phyloP scores from a whole-genome alignment of 2,113 vertebrate species.

The Fukomys damarensis region DNA sequence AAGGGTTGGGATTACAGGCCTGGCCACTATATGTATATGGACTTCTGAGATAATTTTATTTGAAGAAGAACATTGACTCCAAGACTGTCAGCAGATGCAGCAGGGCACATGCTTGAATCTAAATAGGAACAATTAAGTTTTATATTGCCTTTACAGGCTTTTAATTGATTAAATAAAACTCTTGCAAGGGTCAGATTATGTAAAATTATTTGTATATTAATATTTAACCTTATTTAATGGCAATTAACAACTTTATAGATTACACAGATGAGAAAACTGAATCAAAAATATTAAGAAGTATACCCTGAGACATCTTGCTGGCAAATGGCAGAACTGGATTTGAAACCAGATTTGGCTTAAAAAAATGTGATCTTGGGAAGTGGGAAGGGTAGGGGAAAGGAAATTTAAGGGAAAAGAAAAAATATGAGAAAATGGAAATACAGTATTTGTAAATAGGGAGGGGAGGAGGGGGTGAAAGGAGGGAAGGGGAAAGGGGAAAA shows the following conservation, averaged over 20 bases:
- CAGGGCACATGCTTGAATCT: background rate
- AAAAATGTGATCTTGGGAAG: too few species aligned
- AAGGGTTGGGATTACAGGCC: background rate
- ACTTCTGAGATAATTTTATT: background rate
- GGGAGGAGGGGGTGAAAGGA: too few species aligned
- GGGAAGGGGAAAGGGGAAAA: too few species aligned
- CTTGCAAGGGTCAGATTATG: background rate
- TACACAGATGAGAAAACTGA: background rate
- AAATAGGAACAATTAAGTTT: background rate
- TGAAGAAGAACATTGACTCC: conserved; percentile 15
- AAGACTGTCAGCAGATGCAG: background rate
- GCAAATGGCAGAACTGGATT: background rate
- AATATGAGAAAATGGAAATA: too few species aligned
- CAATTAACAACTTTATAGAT: background rate
- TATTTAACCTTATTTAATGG: background rate
- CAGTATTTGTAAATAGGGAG: too few species aligned
- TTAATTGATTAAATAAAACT: conserved; percentile 1
- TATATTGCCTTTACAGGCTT: background rate
- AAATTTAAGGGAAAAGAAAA: too few species aligned
- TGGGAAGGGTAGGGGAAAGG: too few species aligned
- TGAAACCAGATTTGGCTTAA: conserved; percentile 4
- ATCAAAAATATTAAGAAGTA: background rate
- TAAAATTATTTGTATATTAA: background rate
- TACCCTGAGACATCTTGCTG: background rate
- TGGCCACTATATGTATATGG: background rate